These are phyloP conservation scores for Polypterus bichir DNA, from an alignment of 2,113 vertebrate genomes.

Conservation along the genomic window DNA sequence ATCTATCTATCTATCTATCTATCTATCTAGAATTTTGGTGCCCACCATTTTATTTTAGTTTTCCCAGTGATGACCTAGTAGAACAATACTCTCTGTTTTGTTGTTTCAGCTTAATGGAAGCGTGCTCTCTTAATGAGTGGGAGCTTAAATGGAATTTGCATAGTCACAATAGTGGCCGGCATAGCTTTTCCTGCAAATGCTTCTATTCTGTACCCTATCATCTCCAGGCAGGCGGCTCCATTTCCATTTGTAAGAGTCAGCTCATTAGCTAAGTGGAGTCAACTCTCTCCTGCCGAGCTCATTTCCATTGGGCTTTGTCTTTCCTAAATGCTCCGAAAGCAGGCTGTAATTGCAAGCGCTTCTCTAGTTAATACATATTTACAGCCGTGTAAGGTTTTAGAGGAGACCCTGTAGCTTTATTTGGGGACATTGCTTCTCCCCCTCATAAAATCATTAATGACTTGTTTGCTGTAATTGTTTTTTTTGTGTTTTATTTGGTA, in stretches of 20 bases:
- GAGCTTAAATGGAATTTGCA: slow-evolving; percentile 35
- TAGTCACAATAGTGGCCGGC: slow-evolving; percentile 41
- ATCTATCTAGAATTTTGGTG: too few species aligned
- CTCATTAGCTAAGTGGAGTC: slow-evolving; percentile 79
- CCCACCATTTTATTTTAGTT: too few species aligned
- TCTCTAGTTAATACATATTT: slow-evolving; percentile 94
- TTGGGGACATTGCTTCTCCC: slow-evolving; percentile 56
- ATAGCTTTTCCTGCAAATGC: slow-evolving; percentile 27
- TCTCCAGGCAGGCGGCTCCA: slow-evolving; percentile 32
- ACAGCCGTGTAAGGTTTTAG: slow-evolving; percentile 69
- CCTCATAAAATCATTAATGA: slow-evolving; percentile 80
- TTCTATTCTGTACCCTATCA: slow-evolving; percentile 46
- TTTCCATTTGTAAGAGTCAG: slow-evolving; percentile 67
- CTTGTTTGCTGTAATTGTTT: slow-evolving; percentile 58
- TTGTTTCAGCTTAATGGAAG: too few species aligned
- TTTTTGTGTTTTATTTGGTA: slow-evolving; percentile 35
- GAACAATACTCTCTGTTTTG: too few species aligned
- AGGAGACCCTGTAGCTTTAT: slow-evolving; percentile 77
- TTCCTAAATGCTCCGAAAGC: slow-evolving; percentile 69
- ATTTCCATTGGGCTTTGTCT: slow-evolving; percentile 65
- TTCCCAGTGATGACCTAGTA: too few species aligned
- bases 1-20: too few species aligned
- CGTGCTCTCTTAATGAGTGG: too few species aligned
- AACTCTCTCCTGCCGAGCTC: slow-evolving; percentile 62
- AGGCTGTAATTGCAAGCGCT: slow-evolving; percentile 60